A percentile compares a stretch with the other conserved stretches of the same genome.
phyloP scores from a whole-genome alignment of 2,797 vertebrate species.

The Neomorphus geoffroyi region DNA sequence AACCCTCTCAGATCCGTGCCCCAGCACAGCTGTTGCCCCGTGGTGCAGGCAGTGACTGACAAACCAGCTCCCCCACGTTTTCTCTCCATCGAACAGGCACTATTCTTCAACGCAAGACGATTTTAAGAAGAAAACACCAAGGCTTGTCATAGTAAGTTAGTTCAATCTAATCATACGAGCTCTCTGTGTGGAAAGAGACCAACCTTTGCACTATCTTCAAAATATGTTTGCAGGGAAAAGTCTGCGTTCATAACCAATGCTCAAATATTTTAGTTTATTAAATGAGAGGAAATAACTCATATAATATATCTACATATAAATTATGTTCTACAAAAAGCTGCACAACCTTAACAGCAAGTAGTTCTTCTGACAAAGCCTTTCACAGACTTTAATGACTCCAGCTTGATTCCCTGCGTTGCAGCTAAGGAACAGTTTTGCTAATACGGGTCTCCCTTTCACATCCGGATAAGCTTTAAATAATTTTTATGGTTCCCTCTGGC shows the following conservation, averaged over 20 bases:
- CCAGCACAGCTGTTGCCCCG: fast-evolving
- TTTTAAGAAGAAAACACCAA: neutral
- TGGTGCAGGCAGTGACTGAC: neutral
- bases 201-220: neutral
- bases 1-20: neutral
- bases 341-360: neutral
- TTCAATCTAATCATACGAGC: neutral
- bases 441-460: neutral
- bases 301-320: neutral
- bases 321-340: neutral
- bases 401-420: neutral
- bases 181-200: neutral
- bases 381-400: neutral
- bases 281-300: neutral
- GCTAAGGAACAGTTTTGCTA: neutral
- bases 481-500: neutral
- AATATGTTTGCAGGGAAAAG: neutral
- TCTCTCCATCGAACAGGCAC: neutral
- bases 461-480: neutral
- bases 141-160: neutral
- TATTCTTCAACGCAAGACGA: fast-evolving
- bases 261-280: neutral
- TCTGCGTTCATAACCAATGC: fast-evolving
- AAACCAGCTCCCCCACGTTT: neutral
- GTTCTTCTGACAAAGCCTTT: too few relatives aligned